A percentile compares a stretch with the other conserved stretches of the same genome.
These are phyloP conservation scores for Manacus vitellinus DNA, from an alignment of 2,113 vertebrate species.

Conservation along the genomic window DNA sequence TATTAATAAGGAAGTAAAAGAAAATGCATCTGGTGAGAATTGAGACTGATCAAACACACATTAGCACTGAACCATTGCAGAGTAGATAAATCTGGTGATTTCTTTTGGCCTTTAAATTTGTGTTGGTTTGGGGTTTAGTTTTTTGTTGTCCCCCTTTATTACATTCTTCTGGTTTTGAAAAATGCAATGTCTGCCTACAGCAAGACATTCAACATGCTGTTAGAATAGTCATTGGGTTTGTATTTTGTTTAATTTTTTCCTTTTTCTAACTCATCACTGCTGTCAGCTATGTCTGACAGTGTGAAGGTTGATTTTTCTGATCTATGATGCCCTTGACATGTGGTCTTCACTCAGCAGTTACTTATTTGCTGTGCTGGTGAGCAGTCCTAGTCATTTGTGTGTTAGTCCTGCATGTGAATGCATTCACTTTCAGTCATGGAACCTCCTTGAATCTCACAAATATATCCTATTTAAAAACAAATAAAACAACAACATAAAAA, in stretches of 20 bases:
- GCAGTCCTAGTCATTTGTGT: background rate
- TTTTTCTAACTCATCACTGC: background rate
- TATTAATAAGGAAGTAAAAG: constrained; percentile 82
- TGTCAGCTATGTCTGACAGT: background rate
- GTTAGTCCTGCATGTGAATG: background rate
- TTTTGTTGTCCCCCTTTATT: background rate
- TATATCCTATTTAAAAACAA: background rate
- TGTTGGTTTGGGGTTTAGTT: background rate
- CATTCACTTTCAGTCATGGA: background rate
- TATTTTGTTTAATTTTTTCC: background rate
- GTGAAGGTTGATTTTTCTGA: background rate
- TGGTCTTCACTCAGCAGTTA: background rate
- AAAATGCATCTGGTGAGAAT: constrained; percentile 81
- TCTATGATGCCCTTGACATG: background rate
- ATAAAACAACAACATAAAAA: background rate
- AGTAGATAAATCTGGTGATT: background rate
- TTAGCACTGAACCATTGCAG: background rate
- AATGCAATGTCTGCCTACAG: background rate
- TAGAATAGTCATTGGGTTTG: background rate
- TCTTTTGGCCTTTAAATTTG: background rate
- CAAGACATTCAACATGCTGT: background rate
- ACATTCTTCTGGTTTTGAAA: background rate
- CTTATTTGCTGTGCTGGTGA: background rate
- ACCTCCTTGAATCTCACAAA: background rate
- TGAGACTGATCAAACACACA: background rate